Conservation (phyloP, 2,888 invertebrate species). For the Panopea generosa region DNA sequence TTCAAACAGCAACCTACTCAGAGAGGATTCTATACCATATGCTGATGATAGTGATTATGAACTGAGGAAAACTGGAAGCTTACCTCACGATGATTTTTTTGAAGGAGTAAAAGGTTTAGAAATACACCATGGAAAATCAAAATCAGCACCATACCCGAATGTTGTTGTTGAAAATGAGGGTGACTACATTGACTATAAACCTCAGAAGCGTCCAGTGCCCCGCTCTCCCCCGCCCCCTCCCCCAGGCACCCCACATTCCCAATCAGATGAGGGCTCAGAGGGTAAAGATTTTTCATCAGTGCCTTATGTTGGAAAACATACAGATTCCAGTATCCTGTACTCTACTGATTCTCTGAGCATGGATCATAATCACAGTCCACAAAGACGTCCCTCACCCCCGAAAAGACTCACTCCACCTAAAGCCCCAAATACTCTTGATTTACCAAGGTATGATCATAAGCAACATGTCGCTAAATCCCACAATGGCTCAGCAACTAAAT, state of each 20-base stretch:
- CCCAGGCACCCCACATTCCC: conserved; percentile 53
- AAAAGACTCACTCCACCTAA: conserved; percentile 11
- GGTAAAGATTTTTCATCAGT: conserved; percentile 29
- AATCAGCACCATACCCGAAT: conserved; percentile 45
- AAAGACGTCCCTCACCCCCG: conserved; percentile 11
- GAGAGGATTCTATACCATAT: conserved; percentile 64
- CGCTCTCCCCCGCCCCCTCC: conserved; percentile 54
- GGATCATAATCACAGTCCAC: conserved; percentile 1
- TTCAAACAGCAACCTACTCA: conserved; percentile 29
- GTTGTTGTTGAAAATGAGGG: neutral
- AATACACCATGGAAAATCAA: conserved; percentile 53
- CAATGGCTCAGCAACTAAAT: too few relatives aligned
- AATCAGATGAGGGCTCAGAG: conserved; percentile 41
- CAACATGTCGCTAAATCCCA: neutral
- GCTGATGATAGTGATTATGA: conserved; percentile 62
- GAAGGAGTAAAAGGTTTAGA: conserved; percentile 8
- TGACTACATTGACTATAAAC: too few relatives aligned
- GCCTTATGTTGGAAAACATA: conserved; percentile 36
- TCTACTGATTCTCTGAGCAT: conserved; percentile 10
- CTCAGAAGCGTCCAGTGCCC: too few relatives aligned
- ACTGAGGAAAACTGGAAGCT: conserved; percentile 45
- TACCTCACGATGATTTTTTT: conserved; percentile 41
- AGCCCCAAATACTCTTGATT: conserved; percentile 27
- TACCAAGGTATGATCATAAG: conserved; percentile 10
- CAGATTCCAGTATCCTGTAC: conserved; percentile 6